phyloP scores from a whole-genome alignment of 2,797 vertebrate species.

The Petrocephalus schoutedeni region DNA sequence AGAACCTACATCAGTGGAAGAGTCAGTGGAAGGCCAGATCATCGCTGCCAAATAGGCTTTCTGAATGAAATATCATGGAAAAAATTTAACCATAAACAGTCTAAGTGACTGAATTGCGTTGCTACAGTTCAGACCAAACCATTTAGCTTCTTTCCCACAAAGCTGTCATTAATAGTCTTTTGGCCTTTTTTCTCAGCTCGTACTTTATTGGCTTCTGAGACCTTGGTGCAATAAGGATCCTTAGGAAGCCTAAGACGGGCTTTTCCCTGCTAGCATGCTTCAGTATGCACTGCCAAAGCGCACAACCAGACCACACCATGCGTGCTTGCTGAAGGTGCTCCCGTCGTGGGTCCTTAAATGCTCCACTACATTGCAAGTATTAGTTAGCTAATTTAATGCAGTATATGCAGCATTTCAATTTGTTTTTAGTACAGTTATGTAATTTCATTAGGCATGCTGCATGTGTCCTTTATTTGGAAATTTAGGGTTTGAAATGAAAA shows the following conservation, averaged over 20 bases:
- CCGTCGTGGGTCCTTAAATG: background rate
- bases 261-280: background rate
- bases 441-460: background rate
- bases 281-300: background rate
- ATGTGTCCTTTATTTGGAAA: background rate
- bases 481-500: background rate
- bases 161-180: background rate
- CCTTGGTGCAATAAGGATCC: background rate
- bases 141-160: background rate
- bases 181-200: background rate
- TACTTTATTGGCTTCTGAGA: background rate
- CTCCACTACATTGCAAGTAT: background rate
- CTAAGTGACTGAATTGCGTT: background rate
- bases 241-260: background rate
- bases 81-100: background rate
- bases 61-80: background rate
- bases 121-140: background rate
- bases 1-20: background rate
- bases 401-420: background rate
- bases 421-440: background rate
- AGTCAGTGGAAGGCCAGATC: background rate
- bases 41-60: background rate
- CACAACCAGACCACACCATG: background rate
- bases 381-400: background rate
- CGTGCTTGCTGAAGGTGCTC: background rate